phyloP scores from a whole-genome alignment of 2,113 vertebrate genomes.

The Echinops telfairi region DNA sequence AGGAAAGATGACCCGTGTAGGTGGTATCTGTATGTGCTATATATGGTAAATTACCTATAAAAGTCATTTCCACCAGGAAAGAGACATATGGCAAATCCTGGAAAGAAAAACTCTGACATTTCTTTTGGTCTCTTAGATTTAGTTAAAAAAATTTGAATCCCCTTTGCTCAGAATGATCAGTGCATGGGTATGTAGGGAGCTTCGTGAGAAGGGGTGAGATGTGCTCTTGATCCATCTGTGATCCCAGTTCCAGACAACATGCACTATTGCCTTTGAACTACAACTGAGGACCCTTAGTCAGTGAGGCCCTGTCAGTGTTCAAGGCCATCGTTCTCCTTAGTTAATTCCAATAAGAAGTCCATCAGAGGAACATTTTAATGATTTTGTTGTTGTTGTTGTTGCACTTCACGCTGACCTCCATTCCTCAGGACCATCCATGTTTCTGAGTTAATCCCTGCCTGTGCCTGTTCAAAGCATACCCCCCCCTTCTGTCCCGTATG shows the following conservation, averaged over 20 bases:
- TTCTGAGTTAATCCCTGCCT: not conserved
- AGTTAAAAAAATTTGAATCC: conserved; percentile 40
- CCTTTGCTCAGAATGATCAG: conserved; percentile 2
- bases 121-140: conserved; percentile 51
- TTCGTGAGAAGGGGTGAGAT: conserved; percentile 41
- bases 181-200: conserved; percentile 1
- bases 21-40: conserved; percentile 8
- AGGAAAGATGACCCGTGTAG: conserved; percentile 67
- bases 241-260: not conserved
- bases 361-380: not conserved
- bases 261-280: conserved; percentile 4
- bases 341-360: not conserved
- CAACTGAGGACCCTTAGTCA: not conserved
- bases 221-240: not conserved
- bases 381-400: conserved; percentile 9
- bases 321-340: not conserved
- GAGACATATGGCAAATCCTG: conserved; percentile 75
- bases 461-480: not conserved
- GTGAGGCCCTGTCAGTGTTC: too few species aligned
- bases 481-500: not conserved
- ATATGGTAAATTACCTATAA: conserved; percentile 65
- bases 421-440: not conserved
- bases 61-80: conserved; percentile 64
- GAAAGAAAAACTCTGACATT: conserved; percentile 70
- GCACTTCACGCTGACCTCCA: conserved; percentile 6